Conservation (phyloP, 1,140 invertebrate genomes). For the Caenorhabditis brenneri region DNA sequence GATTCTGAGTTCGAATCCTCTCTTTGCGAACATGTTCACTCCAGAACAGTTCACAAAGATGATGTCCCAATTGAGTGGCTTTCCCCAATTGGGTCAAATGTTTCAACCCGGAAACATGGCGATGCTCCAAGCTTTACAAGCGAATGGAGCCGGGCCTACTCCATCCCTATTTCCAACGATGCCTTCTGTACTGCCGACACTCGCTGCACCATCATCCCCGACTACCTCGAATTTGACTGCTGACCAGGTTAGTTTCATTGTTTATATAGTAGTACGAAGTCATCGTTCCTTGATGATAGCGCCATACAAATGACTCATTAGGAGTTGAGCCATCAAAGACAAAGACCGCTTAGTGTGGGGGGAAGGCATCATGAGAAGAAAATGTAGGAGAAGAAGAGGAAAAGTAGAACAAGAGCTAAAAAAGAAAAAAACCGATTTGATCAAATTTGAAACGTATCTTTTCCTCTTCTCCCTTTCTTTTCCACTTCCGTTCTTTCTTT, state of each 20-base stretch:
- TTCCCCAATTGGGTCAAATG: constrained; percentile 28
- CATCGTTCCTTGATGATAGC: neutral
- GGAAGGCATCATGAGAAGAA: neutral
- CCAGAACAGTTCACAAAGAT: constrained; percentile 46
- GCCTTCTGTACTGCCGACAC: neutral
- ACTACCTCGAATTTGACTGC: constrained; percentile 47
- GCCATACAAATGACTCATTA: constrained; percentile 6
- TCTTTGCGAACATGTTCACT: constrained; percentile 41
- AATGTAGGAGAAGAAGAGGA: neutral
- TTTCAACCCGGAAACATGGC: constrained; percentile 21
- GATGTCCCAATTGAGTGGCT: constrained; percentile 24
- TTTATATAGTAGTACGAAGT: constrained; percentile 14
- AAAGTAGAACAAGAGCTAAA: neutral
- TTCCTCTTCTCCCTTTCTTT: constrained; percentile 35
- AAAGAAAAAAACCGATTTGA: constrained; percentile 11
- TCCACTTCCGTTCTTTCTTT: constrained; percentile 19
- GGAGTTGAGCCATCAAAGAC: constrained; percentile 14
- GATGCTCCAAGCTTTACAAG: constrained; percentile 33
- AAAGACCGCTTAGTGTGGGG: neutral
- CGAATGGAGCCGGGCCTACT: neutral
- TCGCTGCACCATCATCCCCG: constrained; percentile 40
- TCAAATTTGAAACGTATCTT: constrained; percentile 41
- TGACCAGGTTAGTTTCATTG: constrained; percentile 46
- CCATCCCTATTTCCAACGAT: constrained; percentile 41
- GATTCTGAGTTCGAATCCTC: neutral